A percentile compares a stretch with the other conserved stretches of the same genome.
phyloP scores from a whole-genome alignment of 2,888 invertebrate species.

The Rhabditophanes sp. region DNA sequence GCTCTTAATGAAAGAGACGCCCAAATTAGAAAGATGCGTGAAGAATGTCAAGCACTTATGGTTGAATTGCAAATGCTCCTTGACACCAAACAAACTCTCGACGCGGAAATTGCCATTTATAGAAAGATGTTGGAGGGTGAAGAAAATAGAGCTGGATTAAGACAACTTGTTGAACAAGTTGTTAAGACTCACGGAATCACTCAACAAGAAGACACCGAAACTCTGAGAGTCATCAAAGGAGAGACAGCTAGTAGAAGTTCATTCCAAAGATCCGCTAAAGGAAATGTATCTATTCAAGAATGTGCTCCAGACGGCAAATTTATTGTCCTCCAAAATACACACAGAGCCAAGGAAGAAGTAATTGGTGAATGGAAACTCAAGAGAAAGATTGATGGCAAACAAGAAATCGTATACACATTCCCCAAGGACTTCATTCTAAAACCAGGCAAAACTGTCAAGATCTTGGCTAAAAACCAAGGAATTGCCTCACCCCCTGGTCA shows the following conservation, averaged over 20 bases:
- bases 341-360: constrained; percentile 46
- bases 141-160: constrained; percentile 46
- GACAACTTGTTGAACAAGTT: constrained; percentile 39
- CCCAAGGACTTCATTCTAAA: constrained; percentile 38
- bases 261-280: constrained; percentile 49
- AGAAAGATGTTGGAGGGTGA: constrained; percentile 50
- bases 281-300: constrained; percentile 46
- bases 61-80: constrained; percentile 42
- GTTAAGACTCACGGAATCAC: constrained; percentile 34
- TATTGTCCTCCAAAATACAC: constrained; percentile 48
- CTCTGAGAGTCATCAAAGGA: constrained; percentile 41
- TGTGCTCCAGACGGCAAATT: constrained; percentile 47
- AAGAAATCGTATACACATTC: constrained; percentile 41
- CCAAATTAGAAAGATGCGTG: constrained; percentile 40
- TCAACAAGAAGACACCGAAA: constrained; percentile 32
- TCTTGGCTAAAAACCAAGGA: constrained; percentile 30
- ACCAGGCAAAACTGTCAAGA: constrained; percentile 37
- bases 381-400: constrained; percentile 45
- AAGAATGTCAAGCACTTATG: constrained; percentile 44
- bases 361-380: constrained; percentile 46
- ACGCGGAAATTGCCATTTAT: constrained; percentile 51
- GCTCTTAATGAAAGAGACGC: constrained; percentile 41
- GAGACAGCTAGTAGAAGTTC: constrained; percentile 50
- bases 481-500: constrained; percentile 27
- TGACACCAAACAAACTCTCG: constrained; percentile 49